phyloP scores from a whole-genome alignment of 2,888 invertebrate genomes.

The Caenorhabditis sp. region DNA sequence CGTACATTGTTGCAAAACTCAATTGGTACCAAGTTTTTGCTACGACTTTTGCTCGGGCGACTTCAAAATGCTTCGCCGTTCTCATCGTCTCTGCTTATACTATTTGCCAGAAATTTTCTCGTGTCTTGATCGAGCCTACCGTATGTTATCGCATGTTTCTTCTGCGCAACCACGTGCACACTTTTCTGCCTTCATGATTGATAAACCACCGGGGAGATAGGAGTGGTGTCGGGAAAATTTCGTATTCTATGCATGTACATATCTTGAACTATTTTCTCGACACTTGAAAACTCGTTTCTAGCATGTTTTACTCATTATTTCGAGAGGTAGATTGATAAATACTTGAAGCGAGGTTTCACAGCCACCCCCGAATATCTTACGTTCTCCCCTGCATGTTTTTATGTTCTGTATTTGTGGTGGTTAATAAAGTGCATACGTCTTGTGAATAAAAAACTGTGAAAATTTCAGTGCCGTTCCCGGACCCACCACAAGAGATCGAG shows the following conservation, averaged over 20 bases:
- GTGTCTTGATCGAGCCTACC: conserved; percentile 67
- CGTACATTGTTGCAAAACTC: conserved; percentile 70
- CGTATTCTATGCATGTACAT: no score
- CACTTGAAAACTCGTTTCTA: no score
- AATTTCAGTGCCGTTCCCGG: conserved; percentile 63
- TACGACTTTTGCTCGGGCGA: conserved; percentile 69
- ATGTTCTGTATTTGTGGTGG: neutral
- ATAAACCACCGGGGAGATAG: conserved; percentile 33
- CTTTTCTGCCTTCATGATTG: conserved; percentile 40
- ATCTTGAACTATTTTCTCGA: no score
- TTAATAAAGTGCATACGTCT: no score
- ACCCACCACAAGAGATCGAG: conserved; percentile 52
- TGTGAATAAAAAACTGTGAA: neutral
- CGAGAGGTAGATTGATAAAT: no score
- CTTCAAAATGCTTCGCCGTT: conserved; percentile 64
- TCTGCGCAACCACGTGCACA: conserved; percentile 9
- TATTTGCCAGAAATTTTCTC: conserved; percentile 71
- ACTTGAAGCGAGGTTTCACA: neutral
- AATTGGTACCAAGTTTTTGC: conserved; percentile 69
- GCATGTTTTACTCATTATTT: no score
- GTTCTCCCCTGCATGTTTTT: neutral
- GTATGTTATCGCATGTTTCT: conserved; percentile 52
- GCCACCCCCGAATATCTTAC: no score
- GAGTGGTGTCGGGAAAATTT: no score
- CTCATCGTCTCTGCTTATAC: conserved; percentile 70